These are phyloP conservation scores for Gymnocypris eckloni DNA, from an alignment of 2,797 vertebrate genomes.

Conservation along the genomic window DNA sequence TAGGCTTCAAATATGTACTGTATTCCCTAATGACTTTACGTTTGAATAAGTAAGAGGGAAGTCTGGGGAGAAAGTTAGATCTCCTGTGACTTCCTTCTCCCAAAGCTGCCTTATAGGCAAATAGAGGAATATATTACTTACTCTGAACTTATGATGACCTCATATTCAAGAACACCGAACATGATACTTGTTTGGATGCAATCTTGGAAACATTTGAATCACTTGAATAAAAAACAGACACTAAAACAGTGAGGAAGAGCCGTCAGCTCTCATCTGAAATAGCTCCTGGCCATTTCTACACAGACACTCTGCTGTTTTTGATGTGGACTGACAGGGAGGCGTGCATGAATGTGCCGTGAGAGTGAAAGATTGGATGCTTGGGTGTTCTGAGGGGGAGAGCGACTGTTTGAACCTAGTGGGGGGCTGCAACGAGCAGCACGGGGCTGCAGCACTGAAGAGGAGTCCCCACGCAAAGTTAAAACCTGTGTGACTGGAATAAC, in stretches of 20 bases:
- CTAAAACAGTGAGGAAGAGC: slow-evolving; percentile 36
- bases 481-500: slow-evolving; percentile 58
- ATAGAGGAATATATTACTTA: slow-evolving; percentile 42
- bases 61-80: slow-evolving; percentile 39
- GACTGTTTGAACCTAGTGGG: slow-evolving; percentile 56
- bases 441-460: slow-evolving; percentile 9
- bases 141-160: slow-evolving; percentile 52
- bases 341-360: slow-evolving; percentile 17
- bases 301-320: slow-evolving; percentile 44
- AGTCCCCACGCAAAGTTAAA: slow-evolving; percentile 41
- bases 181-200: slow-evolving; percentile 21
- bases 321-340: slow-evolving; percentile 50
- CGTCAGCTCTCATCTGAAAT: slow-evolving; percentile 34
- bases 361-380: slow-evolving; percentile 18
- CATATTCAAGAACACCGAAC: slow-evolving; percentile 2
- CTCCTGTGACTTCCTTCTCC: slow-evolving; percentile 39
- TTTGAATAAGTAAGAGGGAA: slow-evolving; percentile 48
- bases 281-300: slow-evolving; percentile 36
- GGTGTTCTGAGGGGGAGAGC: slow-evolving; percentile 10
- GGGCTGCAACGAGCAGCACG: slow-evolving; percentile 35
- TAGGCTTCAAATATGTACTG: slow-evolving; percentile 2
- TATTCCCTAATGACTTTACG: slow-evolving; percentile 21
- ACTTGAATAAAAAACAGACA: slow-evolving; percentile 34
- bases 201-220: slow-evolving; percentile 33
- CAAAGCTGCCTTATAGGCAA: slow-evolving; percentile 36